These are phyloP conservation scores for Drosophila parvula DNA, from an alignment of 1,140 invertebrate genomes.

Conservation along the genomic window DNA sequence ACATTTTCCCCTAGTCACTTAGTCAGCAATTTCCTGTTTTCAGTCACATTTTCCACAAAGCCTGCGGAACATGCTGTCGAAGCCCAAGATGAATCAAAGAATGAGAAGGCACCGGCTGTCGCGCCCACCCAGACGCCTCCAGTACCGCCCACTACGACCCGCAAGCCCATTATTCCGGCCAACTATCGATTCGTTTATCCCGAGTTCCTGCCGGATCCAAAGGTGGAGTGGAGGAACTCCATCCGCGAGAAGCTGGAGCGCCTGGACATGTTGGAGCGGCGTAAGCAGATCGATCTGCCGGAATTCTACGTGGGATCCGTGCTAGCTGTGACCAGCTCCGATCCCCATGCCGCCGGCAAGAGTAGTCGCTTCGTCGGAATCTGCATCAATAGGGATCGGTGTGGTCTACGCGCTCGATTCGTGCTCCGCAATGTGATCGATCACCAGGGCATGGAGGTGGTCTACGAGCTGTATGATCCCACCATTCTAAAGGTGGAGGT, in stretches of 20 bases:
- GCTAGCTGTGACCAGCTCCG: slow-evolving; percentile 95
- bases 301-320: slow-evolving; percentile 99
- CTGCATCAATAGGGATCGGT: slow-evolving; percentile 93
- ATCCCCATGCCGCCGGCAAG: slow-evolving; percentile 94
- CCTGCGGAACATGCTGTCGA: slow-evolving; percentile 59
- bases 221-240: slow-evolving; percentile 90
- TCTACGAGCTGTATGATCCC: slow-evolving; percentile 97
- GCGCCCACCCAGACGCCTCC: not conserved
- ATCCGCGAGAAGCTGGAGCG: slow-evolving; percentile 95
- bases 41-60: slow-evolving; percentile 78
- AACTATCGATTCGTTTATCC: slow-evolving; percentile 93
- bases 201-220: slow-evolving; percentile 97
- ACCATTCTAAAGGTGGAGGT: slow-evolving; percentile 95
- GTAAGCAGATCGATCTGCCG: slow-evolving; percentile 92
- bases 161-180: slow-evolving; percentile 76
- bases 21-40: slow-evolving; percentile 28
- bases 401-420: slow-evolving; percentile 93
- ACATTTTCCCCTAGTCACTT: not conserved
- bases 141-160: not conserved
- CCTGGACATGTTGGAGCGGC: slow-evolving; percentile 95
- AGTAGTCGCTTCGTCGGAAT: slow-evolving; percentile 96
- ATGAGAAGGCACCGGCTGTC: slow-evolving; percentile 11
- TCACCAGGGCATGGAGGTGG: slow-evolving; percentile 90
- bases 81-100: slow-evolving; percentile 27
- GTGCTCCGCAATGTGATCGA: slow-evolving; percentile 97